A percentile compares a stretch with the other conserved stretches of the same genome.
Conservation (phyloP, 2,113 vertebrate species). For the Pygoscelis antarcticus region DNA sequence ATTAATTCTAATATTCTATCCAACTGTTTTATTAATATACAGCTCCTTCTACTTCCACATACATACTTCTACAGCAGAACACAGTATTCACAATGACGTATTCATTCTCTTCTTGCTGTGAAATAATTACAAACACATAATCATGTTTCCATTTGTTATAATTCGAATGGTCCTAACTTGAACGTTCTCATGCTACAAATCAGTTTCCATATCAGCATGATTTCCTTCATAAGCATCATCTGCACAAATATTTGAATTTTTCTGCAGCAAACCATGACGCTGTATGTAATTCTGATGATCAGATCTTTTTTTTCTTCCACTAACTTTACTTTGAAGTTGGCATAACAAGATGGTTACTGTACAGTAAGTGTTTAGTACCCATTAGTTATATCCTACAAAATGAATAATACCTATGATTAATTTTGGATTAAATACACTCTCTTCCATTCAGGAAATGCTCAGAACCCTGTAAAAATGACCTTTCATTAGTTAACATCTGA, state of each 20-base stretch:
- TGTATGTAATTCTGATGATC: background rate
- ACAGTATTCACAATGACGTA: background rate
- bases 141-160: background rate
- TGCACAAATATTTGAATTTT: background rate
- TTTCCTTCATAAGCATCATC: background rate
- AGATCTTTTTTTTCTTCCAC: background rate
- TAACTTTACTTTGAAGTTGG: background rate
- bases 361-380: background rate
- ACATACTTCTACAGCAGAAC: background rate
- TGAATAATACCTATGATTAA: background rate
- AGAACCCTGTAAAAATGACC: background rate
- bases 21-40: background rate
- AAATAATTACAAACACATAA: background rate
- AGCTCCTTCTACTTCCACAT: background rate
- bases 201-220: background rate
- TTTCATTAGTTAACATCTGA: background rate
- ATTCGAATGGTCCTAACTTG: background rate
- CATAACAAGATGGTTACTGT: background rate
- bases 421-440: background rate
- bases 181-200: background rate
- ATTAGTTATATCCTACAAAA: background rate
- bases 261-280: background rate
- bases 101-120: background rate
- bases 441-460: background rate
- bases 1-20: background rate